Percentiles rank a stretch among this genome's conserved stretches.
Conservation (phyloP, 30 jellyfish, hydroid and myxozoan species). For the Catostylus mosaicus region DNA sequence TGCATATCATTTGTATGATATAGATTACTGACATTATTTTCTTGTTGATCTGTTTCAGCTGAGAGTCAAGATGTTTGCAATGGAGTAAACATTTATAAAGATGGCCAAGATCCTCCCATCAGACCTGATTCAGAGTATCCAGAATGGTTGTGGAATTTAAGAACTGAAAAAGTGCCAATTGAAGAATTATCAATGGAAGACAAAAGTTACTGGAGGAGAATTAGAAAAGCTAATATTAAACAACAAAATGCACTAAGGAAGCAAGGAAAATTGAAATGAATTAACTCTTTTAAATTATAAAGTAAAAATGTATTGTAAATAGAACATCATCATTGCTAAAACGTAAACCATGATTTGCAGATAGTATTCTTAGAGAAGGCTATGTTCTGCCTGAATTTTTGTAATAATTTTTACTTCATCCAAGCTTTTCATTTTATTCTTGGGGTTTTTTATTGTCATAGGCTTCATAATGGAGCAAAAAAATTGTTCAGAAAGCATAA, state of each 20-base stretch:
- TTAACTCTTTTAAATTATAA: no score
- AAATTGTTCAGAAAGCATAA: no score
- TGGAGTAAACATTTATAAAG: constrained; percentile 79
- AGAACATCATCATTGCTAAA: no score
- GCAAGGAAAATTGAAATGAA: constrained; percentile 58
- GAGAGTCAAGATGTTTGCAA: constrained; percentile 15
- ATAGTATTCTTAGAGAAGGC: no score
- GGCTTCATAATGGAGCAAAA: no score
- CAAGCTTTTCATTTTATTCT: no score
- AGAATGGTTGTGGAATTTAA: constrained; percentile 87
- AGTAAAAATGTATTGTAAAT: background rate
- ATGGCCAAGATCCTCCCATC: constrained; percentile 75
- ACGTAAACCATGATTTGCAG: no score
- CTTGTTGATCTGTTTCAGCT: background rate
- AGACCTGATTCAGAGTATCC: constrained; percentile 88
- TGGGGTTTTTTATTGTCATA: no score
- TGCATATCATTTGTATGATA: background rate
- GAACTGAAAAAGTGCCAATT: constrained; percentile 45
- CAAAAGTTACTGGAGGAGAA: constrained; percentile 66
- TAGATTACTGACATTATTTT: background rate
- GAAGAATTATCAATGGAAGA: constrained; percentile 78
- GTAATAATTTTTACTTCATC: no score
- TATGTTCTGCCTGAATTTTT: no score
- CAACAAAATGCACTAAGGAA: constrained; percentile 73
- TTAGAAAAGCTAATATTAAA: constrained; percentile 65